Base-by-base conservation (phyloP, 2,888 invertebrate species). In the Eledone cirrhosa region DNA sequence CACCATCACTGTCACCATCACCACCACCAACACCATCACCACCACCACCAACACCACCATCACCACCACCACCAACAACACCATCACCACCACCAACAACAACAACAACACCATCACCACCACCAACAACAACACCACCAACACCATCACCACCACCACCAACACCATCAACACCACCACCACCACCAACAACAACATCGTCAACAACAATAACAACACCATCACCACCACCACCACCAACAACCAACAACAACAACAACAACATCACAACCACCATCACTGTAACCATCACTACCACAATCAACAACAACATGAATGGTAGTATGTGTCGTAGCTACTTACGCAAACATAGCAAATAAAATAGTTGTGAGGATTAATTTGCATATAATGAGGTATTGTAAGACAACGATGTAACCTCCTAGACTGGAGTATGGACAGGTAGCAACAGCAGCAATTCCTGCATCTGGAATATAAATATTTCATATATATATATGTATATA, bases 311-410 rank as follows among this genome's bases (percentile, higher is more conserved):
- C 5, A 41, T 0, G 5, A 41, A 41, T 8, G 3, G 63, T 2
- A 13, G 63, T 13, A 24, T 22, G 76, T 14, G 63, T 2, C 14
- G 63, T 13, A 24, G 16, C 76, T 14, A 86, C 89, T 88, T 84
- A 92, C 93, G 98, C 98, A 93, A 99, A 99, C 81, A 98, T 98
- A 78, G 99, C 98, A 90, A 99, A 99, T 84, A 99, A 94, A 81
- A 99, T 93, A 91, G 98, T 99, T 91, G 98, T 96, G 83, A 99
- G 93, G 80, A 99, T 93, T 88, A 99, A 97, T 91, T 99, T 98
- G 84, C 98, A 97, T 86, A 98, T 95, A 89, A 99, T 93, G 83
- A 99, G 94, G 91, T 98, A 99, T 88, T 96, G 94, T 77, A 97
- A 95, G 97, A 98, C 98, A 74, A 96, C 95, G 72, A 95, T 69